phyloP scores from a whole-genome alignment of 2,888 invertebrate species.

The Phaonia tiefii region DNA sequence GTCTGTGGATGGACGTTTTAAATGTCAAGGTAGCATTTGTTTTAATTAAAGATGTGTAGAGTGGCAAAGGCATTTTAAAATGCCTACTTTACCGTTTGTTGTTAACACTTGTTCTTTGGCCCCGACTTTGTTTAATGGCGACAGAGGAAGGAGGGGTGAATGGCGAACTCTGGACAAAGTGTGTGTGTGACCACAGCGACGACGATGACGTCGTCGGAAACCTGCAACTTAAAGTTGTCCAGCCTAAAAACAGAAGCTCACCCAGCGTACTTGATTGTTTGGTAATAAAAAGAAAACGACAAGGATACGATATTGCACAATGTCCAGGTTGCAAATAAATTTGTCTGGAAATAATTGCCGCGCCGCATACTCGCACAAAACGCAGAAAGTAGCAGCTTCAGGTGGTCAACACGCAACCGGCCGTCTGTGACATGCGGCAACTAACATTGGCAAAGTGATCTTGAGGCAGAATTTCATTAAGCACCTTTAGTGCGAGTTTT shows the following conservation, averaged over 20 bases:
- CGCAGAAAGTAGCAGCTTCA: constrained; percentile 39
- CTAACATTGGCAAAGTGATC: constrained; percentile 56
- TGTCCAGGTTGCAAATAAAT: constrained; percentile 74
- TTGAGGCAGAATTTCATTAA: constrained; percentile 75
- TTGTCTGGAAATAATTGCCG: constrained; percentile 79
- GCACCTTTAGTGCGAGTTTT: constrained; percentile 68
- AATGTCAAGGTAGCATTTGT: constrained; percentile 71
- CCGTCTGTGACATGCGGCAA: constrained; percentile 67
- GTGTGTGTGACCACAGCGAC: too few relatives aligned
- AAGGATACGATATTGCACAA: constrained; percentile 40
- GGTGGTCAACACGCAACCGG: constrained; percentile 65
- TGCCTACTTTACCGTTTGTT: constrained; percentile 67
- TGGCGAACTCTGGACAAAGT: not conserved
- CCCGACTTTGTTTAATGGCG: constrained; percentile 26
- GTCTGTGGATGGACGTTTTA: constrained; percentile 76
- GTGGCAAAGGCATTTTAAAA: constrained; percentile 54
- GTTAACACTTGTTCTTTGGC: constrained; percentile 68
- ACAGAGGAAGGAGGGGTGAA: not conserved
- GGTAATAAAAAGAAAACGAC: constrained; percentile 58
- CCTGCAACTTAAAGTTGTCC: constrained; percentile 40
- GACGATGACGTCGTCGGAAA: constrained; percentile 37
- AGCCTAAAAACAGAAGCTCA: constrained; percentile 60
- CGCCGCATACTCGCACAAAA: constrained; percentile 70
- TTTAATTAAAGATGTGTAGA: constrained; percentile 67
- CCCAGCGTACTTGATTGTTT: constrained; percentile 72